Percentiles rank a stretch among this genome's conserved stretches.
Conservation (phyloP, 2,888 invertebrate genomes). For the Nephrotoma flavescens region DNA sequence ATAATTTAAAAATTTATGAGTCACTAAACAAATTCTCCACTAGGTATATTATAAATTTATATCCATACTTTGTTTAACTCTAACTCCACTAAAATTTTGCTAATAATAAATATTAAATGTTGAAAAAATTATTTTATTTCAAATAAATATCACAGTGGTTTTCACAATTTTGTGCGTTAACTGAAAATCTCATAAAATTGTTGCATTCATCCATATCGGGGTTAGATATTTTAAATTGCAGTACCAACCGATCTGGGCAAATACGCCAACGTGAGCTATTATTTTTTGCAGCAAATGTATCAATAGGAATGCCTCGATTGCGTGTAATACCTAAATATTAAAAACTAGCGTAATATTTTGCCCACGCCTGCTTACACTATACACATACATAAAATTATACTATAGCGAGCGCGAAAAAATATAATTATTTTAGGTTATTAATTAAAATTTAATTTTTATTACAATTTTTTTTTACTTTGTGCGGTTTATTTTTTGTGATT, state of each 20-base stretch:
- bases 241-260: not conserved
- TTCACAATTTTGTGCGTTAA: not conserved
- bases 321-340: no score
- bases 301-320: no score
- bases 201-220: no score
- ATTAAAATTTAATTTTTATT: not conserved
- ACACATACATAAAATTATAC: not conserved
- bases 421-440: not conserved
- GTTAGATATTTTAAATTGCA: not conserved
- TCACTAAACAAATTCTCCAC: not conserved
- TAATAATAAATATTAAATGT: not conserved
- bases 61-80: not conserved
- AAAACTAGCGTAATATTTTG: not conserved
- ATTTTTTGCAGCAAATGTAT: no score
- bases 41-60: not conserved
- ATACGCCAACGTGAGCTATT: not conserved
- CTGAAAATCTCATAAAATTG: not conserved
- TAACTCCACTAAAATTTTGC: not conserved
- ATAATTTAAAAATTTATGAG: not conserved
- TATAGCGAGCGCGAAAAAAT: not conserved
- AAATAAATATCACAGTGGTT: not conserved
- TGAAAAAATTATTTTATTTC: not conserved
- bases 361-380: not conserved
- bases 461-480: not conserved
- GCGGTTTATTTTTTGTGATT: not conserved